These are phyloP conservation scores for Dermatemys mawii DNA, from an alignment of 2,113 vertebrate species.

Conservation along the genomic window DNA sequence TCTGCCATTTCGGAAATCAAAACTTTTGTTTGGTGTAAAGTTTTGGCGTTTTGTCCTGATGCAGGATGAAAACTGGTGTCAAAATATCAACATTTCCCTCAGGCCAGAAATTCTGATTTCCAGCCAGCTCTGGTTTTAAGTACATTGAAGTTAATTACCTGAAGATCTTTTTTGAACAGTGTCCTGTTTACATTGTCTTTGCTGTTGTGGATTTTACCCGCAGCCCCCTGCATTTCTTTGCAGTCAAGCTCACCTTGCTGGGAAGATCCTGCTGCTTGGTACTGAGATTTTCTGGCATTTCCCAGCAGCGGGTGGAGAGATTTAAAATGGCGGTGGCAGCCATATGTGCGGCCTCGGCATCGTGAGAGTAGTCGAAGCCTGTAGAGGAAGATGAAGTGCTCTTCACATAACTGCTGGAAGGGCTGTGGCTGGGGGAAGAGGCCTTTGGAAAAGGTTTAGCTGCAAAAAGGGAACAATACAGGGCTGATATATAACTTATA, in stretches of 20 bases:
- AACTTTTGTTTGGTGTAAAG: neutral
- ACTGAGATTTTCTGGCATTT: constrained; percentile 97
- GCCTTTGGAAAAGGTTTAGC: constrained; percentile 91
- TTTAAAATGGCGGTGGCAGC: constrained; percentile 97
- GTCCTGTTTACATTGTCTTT: neutral
- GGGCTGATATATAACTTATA: neutral
- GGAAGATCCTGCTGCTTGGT: constrained; percentile 88
- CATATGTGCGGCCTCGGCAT: constrained; percentile 97
- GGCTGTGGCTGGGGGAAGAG: constrained; percentile 86
- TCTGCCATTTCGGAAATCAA: neutral
- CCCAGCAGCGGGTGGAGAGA: constrained; percentile 98
- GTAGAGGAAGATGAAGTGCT: constrained; percentile 84
- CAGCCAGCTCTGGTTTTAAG: neutral
- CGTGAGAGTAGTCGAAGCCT: constrained; percentile 95
- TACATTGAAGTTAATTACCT: neutral
- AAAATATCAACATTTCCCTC: neutral
- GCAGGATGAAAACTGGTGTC: neutral
- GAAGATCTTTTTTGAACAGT: neutral
- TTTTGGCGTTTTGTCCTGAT: neutral
- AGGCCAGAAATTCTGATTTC: neutral
- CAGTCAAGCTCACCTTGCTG: constrained; percentile 80
- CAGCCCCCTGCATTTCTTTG: too few relatives aligned
- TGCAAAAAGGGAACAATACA: constrained; percentile 74
- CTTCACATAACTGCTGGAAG: constrained; percentile 87
- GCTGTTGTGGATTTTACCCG: neutral